A percentile compares a stretch with the other conserved stretches of the same genome.
phyloP scores from a whole-genome alignment of 1,140 invertebrate species.

The Maconellicoccus hirsutus region DNA sequence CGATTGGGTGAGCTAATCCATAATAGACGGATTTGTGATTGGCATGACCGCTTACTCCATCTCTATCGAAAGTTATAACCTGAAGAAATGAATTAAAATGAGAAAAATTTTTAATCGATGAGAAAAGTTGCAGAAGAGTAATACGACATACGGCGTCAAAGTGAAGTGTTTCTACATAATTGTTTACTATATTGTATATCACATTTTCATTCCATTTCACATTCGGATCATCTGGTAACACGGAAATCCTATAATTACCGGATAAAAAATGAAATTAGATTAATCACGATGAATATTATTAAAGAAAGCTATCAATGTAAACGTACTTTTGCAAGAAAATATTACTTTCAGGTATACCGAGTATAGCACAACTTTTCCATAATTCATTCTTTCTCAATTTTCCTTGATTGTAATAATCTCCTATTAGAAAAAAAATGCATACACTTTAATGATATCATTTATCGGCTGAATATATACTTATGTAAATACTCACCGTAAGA shows the following conservation, averaged over 20 bases:
- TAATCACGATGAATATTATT: background rate
- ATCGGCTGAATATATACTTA: constrained; percentile 17
- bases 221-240: constrained; percentile 61
- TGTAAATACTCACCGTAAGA: constrained; percentile 53
- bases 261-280: background rate
- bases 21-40: constrained; percentile 80
- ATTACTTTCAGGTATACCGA: constrained; percentile 65
- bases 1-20: constrained; percentile 59
- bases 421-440: constrained; percentile 38
- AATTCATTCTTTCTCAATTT: constrained; percentile 57
- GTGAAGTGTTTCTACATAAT: constrained; percentile 56
- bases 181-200: constrained; percentile 56
- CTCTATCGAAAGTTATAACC: constrained; percentile 81
- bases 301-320: constrained; percentile 31
- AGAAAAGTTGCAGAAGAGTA: background rate
- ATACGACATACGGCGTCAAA: constrained; percentile 49
- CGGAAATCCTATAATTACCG: constrained; percentile 46
- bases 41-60: constrained; percentile 75
- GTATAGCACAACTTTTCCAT: constrained; percentile 55
- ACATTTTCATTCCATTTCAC: constrained; percentile 60
- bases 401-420: constrained; percentile 58
- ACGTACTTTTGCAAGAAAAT: constrained; percentile 44
- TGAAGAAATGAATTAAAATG: constrained; percentile 28
- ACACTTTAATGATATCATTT: background rate
- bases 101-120: background rate